These are phyloP conservation scores for Melieria picta DNA, from an alignment of 2,888 invertebrate genomes.

Conservation along the genomic window DNA sequence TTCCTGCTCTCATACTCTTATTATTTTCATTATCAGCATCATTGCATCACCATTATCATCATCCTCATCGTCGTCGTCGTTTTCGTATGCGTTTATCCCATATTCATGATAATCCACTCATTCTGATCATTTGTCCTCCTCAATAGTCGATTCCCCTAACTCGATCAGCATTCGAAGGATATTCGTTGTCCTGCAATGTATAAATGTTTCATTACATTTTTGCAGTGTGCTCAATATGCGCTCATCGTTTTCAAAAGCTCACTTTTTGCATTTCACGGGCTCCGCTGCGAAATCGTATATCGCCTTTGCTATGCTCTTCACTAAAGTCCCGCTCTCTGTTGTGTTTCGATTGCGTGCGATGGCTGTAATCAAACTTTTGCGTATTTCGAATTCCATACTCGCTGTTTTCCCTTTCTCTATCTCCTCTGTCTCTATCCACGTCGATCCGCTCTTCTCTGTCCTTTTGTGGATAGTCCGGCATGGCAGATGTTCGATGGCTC, in stretches of 20 bases:
- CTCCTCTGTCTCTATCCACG: slow-evolving; percentile 47
- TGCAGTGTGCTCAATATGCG: neutral
- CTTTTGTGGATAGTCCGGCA: slow-evolving; percentile 43
- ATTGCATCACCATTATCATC: neutral
- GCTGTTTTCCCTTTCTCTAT: slow-evolving; percentile 53
- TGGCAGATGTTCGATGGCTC: slow-evolving; percentile 44
- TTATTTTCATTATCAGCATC: slow-evolving; percentile 5
- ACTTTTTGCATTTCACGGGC: slow-evolving; percentile 57
- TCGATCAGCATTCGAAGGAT: slow-evolving; percentile 46
- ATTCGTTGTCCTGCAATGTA: slow-evolving; percentile 55
- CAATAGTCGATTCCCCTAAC: slow-evolving; percentile 57
- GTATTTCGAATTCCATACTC: slow-evolving; percentile 52
- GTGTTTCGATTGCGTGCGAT: slow-evolving; percentile 46
- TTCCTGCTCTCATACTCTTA: slow-evolving; percentile 16
- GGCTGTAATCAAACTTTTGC: slow-evolving; percentile 49
- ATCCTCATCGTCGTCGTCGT: slow-evolving; percentile 1
- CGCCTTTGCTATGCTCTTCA: slow-evolving; percentile 55
- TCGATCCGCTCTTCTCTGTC: slow-evolving; percentile 45
- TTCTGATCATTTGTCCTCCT: slow-evolving; percentile 35
- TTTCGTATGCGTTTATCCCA: slow-evolving; percentile 19
- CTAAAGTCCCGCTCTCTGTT: slow-evolving; percentile 54
- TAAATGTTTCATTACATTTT: neutral
- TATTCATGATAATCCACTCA: slow-evolving; percentile 12
- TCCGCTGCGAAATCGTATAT: slow-evolving; percentile 52
- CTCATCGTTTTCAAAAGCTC: slow-evolving; percentile 24